These are phyloP conservation scores for Tachina grossa DNA, from an alignment of 2,888 invertebrate genomes.

Conservation along the genomic window DNA sequence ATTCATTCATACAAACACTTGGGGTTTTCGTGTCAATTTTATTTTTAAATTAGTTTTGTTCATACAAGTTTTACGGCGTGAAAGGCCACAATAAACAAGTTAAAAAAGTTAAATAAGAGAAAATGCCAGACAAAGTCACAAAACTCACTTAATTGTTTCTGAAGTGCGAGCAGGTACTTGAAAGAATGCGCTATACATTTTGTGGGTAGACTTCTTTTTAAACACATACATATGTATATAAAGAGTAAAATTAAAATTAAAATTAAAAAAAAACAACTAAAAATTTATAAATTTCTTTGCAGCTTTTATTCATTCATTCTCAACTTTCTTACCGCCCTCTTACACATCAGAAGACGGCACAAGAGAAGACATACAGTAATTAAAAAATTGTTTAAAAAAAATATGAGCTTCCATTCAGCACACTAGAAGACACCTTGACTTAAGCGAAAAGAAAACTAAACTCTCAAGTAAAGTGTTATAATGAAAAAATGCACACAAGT, in stretches of 20 bases:
- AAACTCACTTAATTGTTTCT: no score
- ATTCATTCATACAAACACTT: conserved; percentile 15
- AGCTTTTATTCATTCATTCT: background rate
- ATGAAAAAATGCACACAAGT: background rate
- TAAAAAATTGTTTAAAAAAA: conserved; percentile 33
- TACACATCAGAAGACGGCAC: background rate
- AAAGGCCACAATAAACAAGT: no score
- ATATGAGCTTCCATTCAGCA: conserved; percentile 17
- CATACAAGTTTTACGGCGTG: background rate
- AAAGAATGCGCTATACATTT: no score
- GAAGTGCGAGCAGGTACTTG: no score
- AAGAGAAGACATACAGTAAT: conserved; percentile 20
- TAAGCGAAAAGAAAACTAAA: conserved; percentile 35
- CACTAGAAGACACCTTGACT: conserved; percentile 45
- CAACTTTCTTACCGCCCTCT: background rate
- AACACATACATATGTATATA: no score
- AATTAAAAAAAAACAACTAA: no score
- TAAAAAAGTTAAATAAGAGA: no score
- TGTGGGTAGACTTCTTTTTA: no score
- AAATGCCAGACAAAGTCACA: no score
- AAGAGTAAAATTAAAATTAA: no score
- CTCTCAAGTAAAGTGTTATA: conserved; percentile 32
- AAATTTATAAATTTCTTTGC: no score
- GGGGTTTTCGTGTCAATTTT: background rate
- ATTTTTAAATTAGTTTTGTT: background rate